phyloP scores from a whole-genome alignment of 2,797 vertebrate genomes.

The Psittacula echo region DNA sequence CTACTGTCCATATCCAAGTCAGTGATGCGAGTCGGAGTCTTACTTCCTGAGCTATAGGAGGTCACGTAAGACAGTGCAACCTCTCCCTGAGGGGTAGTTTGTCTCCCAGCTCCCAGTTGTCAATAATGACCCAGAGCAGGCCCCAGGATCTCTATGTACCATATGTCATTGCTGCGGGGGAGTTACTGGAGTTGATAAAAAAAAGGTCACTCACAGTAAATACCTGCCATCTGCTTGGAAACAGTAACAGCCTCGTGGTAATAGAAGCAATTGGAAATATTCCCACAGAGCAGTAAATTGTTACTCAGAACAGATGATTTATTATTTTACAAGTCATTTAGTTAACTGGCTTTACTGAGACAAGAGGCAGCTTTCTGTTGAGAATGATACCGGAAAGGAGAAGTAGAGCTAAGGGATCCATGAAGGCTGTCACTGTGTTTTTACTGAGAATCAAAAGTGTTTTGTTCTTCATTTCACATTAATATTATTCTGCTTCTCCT shows the following conservation, averaged over 20 bases:
- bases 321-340: conserved; percentile 79
- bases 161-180: conserved; percentile 75
- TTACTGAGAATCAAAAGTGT: not conserved
- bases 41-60: not conserved
- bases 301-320: conserved; percentile 77
- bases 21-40: not conserved
- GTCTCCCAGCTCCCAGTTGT: conserved; percentile 34
- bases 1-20: not conserved
- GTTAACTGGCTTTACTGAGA: conserved; percentile 72
- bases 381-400: conserved; percentile 17
- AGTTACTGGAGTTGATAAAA: conserved; percentile 70
- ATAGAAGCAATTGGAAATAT: conserved; percentile 72
- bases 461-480: not conserved
- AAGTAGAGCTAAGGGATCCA: not conserved
- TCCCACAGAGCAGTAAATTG: conserved; percentile 75
- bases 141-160: conserved; percentile 57
- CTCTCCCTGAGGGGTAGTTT: conserved; percentile 26
- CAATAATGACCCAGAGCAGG: conserved; percentile 59
- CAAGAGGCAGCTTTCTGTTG: conserved; percentile 53
- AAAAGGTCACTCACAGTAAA: conserved; percentile 71
- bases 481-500: not conserved
- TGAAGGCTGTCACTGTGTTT: not conserved
- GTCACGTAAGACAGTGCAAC: not conserved
- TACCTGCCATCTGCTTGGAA: conserved; percentile 82
- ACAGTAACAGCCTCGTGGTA: conserved; percentile 60